A percentile compares a stretch with the other conserved stretches of the same genome.
Conservation (phyloP, 1,140 invertebrate species). For the Dermatophagoides farinae region DNA sequence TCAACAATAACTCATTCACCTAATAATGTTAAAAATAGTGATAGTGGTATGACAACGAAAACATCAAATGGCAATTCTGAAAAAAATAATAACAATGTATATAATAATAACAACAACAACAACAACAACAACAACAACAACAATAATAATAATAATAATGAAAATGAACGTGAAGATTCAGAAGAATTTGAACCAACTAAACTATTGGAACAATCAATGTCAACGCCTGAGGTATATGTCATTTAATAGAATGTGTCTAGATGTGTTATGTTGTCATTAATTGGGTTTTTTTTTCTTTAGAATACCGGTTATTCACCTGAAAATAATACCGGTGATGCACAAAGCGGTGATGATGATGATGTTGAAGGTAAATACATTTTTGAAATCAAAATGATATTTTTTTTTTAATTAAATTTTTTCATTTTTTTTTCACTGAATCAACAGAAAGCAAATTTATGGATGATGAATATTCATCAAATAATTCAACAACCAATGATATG, state of each 20-base stretch:
- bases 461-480: conserved; percentile 6
- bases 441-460: neutral
- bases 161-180: neutral
- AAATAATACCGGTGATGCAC: neutral
- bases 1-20: neutral
- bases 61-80: too few species aligned
- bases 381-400: neutral
- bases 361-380: neutral
- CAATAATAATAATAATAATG: neutral
- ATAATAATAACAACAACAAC: neutral
- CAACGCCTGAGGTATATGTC: conserved; percentile 12
- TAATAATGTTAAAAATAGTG: too few species aligned
- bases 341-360: conserved; percentile 3
- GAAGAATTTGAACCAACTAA: conserved; percentile 15
- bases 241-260: neutral
- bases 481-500: conserved; percentile 1
- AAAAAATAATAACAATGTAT: too few species aligned
- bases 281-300: neutral
- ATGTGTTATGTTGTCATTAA: neutral
- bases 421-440: neutral
- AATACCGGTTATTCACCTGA: conserved; percentile 6
- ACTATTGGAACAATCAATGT: conserved; percentile 16
- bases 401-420: neutral
- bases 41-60: too few species aligned
- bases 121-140: neutral